Base-by-base conservation (phyloP, 2,797 vertebrate species). In the Anabacerthia variegaticeps region DNA sequence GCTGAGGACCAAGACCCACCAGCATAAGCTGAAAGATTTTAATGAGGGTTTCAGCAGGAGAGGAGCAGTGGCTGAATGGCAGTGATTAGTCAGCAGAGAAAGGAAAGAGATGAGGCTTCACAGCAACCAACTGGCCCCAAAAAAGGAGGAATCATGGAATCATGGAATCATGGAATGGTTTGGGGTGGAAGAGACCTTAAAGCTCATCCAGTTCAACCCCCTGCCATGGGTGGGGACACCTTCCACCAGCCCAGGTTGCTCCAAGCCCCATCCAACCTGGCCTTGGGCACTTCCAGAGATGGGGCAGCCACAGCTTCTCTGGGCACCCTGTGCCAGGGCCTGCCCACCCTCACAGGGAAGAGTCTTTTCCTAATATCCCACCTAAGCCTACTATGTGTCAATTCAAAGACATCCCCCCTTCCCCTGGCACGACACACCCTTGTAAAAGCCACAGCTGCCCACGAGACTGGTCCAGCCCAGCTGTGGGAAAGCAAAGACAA, bases 401-500 rank as follows among this genome's bases (percentile, higher is more conserved):
- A 12, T 32, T 34, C 59, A 26, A 54, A 24, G 8, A 19, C 30
- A 32, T 17, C 39, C 8, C 12, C 12, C 12, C n/a, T 52, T 1
- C 0, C 17, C 80, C 66, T 41, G 66, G 20, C 9, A 8, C n/a
- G 12, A 2, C 12, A 5, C 2, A 7, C 24, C 20, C 58, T 34
- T 21, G 19, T 18, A 28, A 72, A n/a, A 43, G 7, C 16, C 43
- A 88, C 51, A 27, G 32, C 48, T 66, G 36, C 41, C 58, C 68
- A 27, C 6, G 43, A 72, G 36, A 39, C 32, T 30, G 11, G 41
- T 73, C 92, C 92, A 87, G 87, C 22, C 67, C 81, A 91, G 52
- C 78, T 79, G n/a, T 32, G 16, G 82, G 95, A 46, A 88, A 90
- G 93, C 81, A 90, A 82, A 92, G 58, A 95, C 84, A 85, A 91